A percentile compares a stretch with the other conserved stretches of the same genome.
Evolutionary conservation across 2,797 vertebrate genomes (phyloP).

Genomic region (Triplophysa yarkandensis): DNA sequence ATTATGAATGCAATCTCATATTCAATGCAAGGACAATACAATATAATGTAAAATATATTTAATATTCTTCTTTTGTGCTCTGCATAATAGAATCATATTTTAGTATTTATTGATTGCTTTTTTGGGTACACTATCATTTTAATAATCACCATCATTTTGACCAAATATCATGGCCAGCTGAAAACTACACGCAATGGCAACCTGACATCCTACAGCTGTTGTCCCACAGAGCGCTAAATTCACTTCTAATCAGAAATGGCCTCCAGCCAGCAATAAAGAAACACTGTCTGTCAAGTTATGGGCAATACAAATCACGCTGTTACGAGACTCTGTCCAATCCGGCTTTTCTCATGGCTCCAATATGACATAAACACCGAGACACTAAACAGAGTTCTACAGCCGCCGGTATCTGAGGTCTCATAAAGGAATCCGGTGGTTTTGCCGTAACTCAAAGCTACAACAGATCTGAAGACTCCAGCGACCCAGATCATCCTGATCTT

Average conservation of each 20-base stretch:
- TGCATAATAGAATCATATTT: no score
- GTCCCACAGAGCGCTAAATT: slow-evolving; percentile 42
- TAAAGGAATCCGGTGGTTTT: slow-evolving; percentile 31
- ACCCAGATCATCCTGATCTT: slow-evolving; percentile 16
- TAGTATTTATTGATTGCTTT: no score
- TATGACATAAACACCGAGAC: slow-evolving; percentile 44
- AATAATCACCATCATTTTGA: neutral
- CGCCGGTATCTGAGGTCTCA: slow-evolving; percentile 36
- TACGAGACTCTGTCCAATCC: slow-evolving; percentile 45
- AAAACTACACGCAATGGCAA: slow-evolving; percentile 20
- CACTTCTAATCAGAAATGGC: slow-evolving; percentile 51
- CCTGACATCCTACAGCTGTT: slow-evolving; percentile 9
- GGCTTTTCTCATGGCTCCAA: slow-evolving; percentile 41
- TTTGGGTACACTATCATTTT: no score
- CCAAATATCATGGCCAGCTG: neutral
- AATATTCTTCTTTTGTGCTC: no score
- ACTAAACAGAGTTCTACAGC: slow-evolving; percentile 42
- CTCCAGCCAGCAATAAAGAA: slow-evolving; percentile 49
- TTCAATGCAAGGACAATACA: no score
- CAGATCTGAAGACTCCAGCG: neutral
- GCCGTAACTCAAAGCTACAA: slow-evolving; percentile 39
- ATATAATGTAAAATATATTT: no score
- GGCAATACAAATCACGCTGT: slow-evolving; percentile 52
- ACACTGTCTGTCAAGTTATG: slow-evolving; percentile 48
- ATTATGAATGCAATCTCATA: no score